Conservation (phyloP, 2,888 invertebrate genomes). For the Osedax frankpressi region DNA sequence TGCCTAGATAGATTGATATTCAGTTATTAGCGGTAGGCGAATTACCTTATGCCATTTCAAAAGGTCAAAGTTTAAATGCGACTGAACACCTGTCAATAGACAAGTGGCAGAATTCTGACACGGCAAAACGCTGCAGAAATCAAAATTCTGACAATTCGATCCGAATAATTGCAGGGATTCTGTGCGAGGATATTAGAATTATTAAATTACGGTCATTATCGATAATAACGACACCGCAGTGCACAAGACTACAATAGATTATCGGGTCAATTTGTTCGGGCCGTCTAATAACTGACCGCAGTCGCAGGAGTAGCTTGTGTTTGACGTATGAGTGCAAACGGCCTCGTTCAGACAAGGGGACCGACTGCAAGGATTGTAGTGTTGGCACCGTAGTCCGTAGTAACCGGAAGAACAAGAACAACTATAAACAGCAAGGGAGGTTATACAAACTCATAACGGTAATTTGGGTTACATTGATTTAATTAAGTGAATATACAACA, state of each 20-base stretch:
- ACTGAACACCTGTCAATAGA: slow-evolving; percentile 20
- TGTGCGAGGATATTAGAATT: too few species aligned
- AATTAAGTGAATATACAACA: too few species aligned
- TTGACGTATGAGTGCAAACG: slow-evolving; percentile 24
- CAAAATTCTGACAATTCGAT: slow-evolving; percentile 29
- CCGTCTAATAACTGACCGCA: slow-evolving; percentile 23
- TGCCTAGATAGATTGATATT: too few species aligned
- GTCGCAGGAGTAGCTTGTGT: slow-evolving; percentile 26
- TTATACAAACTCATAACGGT: too few species aligned
- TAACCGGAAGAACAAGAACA: slow-evolving; percentile 26
- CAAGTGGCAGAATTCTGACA: slow-evolving; percentile 33
- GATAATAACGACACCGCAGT: slow-evolving; percentile 33
- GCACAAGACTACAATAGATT: slow-evolving; percentile 31
- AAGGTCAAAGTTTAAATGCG: slow-evolving; percentile 13
- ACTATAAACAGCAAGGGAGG: background rate
- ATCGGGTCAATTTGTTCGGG: slow-evolving; percentile 23
- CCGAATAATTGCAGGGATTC: slow-evolving; percentile 23
- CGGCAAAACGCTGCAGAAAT: slow-evolving; percentile 32
- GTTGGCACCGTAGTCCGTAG: slow-evolving; percentile 26
- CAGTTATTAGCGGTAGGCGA: too few species aligned
- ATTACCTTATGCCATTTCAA: slow-evolving; percentile 28
- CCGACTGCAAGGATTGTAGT: slow-evolving; percentile 26
- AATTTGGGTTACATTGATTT: too few species aligned
- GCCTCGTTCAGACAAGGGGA: slow-evolving; percentile 27
- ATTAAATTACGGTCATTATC: too few species aligned